These are phyloP conservation scores for Lysandra bellargus DNA, from an alignment of 2,888 invertebrate genomes.

Conservation along the genomic window DNA sequence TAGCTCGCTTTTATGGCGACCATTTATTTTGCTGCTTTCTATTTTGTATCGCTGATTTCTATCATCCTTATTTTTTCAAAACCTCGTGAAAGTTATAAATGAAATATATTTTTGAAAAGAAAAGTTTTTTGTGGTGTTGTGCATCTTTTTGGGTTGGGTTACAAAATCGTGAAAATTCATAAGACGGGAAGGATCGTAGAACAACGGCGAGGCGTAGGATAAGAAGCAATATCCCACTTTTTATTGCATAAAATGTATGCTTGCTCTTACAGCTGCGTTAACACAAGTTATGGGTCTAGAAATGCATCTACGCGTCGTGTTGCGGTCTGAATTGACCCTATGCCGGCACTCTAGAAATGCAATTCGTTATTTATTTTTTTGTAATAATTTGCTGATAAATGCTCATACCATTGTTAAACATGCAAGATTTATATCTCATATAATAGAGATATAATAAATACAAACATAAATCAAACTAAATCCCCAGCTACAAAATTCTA, in stretches of 20 bases:
- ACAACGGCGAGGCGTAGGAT: no score
- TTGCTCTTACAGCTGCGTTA: no score
- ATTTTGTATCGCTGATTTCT: conserved; percentile 18
- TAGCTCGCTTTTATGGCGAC: neutral
- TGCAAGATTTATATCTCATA: neutral
- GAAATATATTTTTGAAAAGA: neutral
- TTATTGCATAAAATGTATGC: no score
- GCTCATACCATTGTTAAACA: no score
- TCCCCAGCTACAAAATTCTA: conserved; percentile 47
- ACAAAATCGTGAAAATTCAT: neutral
- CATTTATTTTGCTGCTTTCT: conserved; percentile 10
- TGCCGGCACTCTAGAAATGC: no score
- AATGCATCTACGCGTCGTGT: no score
- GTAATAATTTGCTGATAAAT: no score
- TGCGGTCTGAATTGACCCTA: no score
- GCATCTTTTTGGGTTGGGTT: neutral
- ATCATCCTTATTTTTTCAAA: neutral
- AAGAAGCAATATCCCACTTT: no score
- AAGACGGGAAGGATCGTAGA: neutral
- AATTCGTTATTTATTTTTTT: no score
- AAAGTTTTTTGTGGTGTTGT: neutral
- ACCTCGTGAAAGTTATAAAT: neutral
- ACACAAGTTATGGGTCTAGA: no score
- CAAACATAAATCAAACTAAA: conserved; percentile 42
- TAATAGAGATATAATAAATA: conserved; percentile 15